Evolutionary conservation across 2,113 vertebrate genomes (phyloP), one percentile per base, ranked within the genome.

Genomic region (Epinephelus cyanopodus): DNA sequence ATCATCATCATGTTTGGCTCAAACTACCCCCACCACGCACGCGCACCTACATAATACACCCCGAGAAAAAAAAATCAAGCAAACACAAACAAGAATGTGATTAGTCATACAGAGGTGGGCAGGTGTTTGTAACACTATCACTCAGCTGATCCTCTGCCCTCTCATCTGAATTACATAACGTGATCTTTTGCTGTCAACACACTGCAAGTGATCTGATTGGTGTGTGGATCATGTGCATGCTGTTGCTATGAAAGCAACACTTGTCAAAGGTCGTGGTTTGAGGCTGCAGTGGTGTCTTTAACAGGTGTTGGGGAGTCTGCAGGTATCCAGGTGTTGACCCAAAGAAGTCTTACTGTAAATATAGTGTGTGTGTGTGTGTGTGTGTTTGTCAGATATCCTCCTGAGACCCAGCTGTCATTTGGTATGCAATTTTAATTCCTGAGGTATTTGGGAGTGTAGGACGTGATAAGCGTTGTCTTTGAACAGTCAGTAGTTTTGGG

Each of bases 171-270:
- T 87, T 72, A 68, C 57, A 85, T 77, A 78, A 75, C 64, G 8
- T 61, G 14, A 66, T 76, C 6, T 64, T 50, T 39, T 29, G 53
- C 29, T 67, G 50, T 72, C 76, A 74, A 82, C 27, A 17, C 72
- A 11, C 56, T 63, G 71, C 39, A 60, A 56, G n/a, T 77, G 37
- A 66, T 82, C 54, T 81, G 78, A 83, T 57, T 82, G 67, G 42
- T 73, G 77, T 66, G 68, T 66, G 72, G 58, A 21, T 70, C 64
- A 2, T 56, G 68, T 45, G 71, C 74, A 53, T 19, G 52, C 77
- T 79, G 82, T 85, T 87, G 88, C 77, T 81, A 77, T 87, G 87
- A 87, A 73, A 70, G 71, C 54, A 67, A 70, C 39, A 33, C 60
- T 58, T 67, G 82, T 79, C 80, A 89, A 50, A 77, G 68, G 61